Evolutionary conservation across 2,113 vertebrate species (phyloP).

Genomic region (Microcebus griseorufus): DNA sequence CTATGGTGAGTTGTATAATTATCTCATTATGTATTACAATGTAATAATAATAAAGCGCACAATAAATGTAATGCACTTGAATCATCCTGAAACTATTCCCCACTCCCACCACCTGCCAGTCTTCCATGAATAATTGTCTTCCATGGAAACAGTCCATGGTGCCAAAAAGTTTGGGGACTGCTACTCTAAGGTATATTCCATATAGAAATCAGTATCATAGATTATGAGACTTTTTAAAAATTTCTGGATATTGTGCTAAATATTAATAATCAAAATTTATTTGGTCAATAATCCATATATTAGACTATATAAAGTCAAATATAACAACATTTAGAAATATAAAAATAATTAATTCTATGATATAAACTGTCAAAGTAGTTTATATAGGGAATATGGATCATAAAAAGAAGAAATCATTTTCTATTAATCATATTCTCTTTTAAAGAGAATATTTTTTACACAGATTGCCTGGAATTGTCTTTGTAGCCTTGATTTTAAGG

Average conservation of each 20-base stretch:
- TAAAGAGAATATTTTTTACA: not conserved
- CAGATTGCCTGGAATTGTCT: not conserved
- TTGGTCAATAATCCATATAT: not conserved
- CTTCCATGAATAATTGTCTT: no score
- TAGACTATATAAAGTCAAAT: not conserved
- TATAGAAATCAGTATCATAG: not conserved
- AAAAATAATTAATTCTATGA: not conserved
- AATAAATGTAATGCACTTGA: no score
- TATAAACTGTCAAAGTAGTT: not conserved
- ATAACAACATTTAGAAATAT: slow-evolving; percentile 1
- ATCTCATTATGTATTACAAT: no score
- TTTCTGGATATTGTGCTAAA: not conserved
- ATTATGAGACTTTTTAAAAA: not conserved
- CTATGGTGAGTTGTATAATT: no score
- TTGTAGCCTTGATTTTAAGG: not conserved
- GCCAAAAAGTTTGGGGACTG: not conserved
- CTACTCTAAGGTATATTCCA: not conserved
- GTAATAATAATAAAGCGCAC: no score
- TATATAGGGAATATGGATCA: not conserved
- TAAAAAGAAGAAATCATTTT: slow-evolving; percentile 14
- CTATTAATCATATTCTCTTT: not conserved
- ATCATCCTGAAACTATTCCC: no score
- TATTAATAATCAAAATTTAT: slow-evolving; percentile 14
- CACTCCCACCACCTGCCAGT: no score
- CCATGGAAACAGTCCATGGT: no score